Base-by-base conservation (phyloP, 1,140 invertebrate species). In the Delia radicum region DNA sequence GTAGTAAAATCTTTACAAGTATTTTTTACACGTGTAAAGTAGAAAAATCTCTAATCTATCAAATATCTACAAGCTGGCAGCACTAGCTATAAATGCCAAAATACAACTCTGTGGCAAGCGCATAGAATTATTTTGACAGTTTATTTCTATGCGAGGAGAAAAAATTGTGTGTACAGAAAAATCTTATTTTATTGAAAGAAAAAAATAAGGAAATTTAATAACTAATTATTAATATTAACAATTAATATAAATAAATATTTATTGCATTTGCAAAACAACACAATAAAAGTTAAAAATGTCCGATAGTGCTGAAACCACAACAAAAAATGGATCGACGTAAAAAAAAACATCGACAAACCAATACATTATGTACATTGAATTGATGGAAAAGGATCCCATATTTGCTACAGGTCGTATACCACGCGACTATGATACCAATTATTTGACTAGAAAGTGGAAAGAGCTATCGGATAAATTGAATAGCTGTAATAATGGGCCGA, bases 361-460 rank as follows among this genome's bases (percentile, higher is more conserved):
- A 48, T 85, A 85, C 55, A 82, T 85, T 77, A 84, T 85, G 81
- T 85, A 85, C 72, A 84, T 85, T 26, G 82, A 85, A 55, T 78
- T 85, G 75, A 85, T 85, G 81, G 84, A 84, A 77, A 78, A 77
- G 76, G 84, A 85, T 77, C 78, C 81, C 28, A 84, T 85, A 75
- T 85, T 85, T 76, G 84, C 84, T 26, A 84, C 81, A 62, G 84
- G 84, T 75, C 78, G 80, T 62, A 78, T 85, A 74, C 82, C 84
- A 75, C 82, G 84, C 74, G 84, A 85, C 75, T 81, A 82, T 28
- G 84, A 85, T 76, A 77, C 80, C 13, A 85, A 83, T 75, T 85
- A 85, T 77, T 78, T 85, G 75, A 80, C 81, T 21, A 83, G 82
- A 71, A 84, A 85, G 74, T 85, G 84, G 84, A 84, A 83, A 65